phyloP scores from a whole-genome alignment of 92 coral and sea anemone species.

The Diadumene lineata region DNA sequence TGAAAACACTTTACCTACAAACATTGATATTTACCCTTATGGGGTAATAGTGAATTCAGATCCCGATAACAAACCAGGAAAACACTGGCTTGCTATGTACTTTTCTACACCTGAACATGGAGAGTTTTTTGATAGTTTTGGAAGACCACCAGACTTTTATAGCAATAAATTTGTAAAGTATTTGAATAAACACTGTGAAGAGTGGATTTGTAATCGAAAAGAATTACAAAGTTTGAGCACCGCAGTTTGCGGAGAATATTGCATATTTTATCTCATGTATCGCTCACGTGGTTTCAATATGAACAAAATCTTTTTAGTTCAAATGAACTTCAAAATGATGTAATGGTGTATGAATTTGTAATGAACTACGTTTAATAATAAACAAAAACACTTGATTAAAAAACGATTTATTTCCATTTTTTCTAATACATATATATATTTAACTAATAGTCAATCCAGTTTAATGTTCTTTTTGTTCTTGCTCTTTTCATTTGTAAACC shows the following conservation, averaged over 20 bases:
- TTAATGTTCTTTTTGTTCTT: neutral
- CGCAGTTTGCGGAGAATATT: neutral
- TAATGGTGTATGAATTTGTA: neutral
- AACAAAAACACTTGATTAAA: neutral
- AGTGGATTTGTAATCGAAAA: neutral
- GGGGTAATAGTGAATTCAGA: no score
- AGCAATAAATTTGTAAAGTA: neutral
- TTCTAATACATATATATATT: no score
- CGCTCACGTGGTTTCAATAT: no score
- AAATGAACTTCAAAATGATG: neutral
- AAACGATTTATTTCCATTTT: neutral
- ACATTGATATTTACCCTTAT: no score
- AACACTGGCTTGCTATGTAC: no score
- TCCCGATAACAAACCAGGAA: no score
- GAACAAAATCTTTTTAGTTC: neutral
- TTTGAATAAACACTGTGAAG: neutral
- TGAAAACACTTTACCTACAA: no score
- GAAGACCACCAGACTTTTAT: neutral
- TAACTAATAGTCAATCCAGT: neutral
- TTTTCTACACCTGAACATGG: no score
- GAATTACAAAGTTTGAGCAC: neutral
- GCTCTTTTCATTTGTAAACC: neutral
- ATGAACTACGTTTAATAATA: no score
- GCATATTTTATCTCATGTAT: no score
- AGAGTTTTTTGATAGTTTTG: no score